A percentile compares a stretch with the other conserved stretches of the same genome.
These are phyloP conservation scores for Phataginus tricuspis DNA, from an alignment of 2,797 vertebrate species.

Conservation along the genomic window DNA sequence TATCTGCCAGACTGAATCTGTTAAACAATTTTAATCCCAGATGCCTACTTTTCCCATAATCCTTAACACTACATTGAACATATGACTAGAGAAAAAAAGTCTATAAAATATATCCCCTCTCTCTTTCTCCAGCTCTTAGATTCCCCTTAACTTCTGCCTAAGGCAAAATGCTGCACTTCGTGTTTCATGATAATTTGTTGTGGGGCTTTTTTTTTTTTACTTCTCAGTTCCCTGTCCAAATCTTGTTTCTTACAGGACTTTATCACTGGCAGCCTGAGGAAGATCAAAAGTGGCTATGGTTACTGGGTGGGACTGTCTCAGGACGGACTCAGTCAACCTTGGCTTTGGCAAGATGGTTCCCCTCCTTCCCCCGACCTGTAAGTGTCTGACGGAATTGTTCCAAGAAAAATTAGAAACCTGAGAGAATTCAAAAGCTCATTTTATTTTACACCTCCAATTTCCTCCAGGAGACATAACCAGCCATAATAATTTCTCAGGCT, in stretches of 20 bases:
- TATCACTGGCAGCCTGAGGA: not conserved
- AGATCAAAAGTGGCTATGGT: fast-evolving
- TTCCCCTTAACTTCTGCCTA: not conserved
- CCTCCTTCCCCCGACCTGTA: conserved; percentile 40
- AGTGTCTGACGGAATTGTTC: conserved; percentile 22
- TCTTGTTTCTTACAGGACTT: conserved; percentile 61
- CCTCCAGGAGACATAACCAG: not conserved
- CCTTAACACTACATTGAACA: not conserved
- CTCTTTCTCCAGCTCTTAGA: not conserved
- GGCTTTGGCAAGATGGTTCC: conserved; percentile 64
- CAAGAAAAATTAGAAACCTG: not conserved
- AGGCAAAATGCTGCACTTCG: not conserved
- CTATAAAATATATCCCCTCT: not conserved
- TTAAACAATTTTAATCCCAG: not conserved
- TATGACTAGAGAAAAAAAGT: not conserved
- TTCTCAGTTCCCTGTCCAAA: not conserved
- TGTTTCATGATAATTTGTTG: not conserved
- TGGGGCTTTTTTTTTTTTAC: not conserved
- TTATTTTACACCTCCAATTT: not conserved
- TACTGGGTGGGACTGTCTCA: conserved; percentile 65
- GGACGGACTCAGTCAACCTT: not conserved
- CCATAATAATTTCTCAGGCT: not conserved
- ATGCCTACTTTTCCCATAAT: not conserved
- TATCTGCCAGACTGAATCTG: not conserved
- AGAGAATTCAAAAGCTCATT: not conserved